Conservation (phyloP, 2,113 vertebrate genomes). For the Chamaea fasciata region DNA sequence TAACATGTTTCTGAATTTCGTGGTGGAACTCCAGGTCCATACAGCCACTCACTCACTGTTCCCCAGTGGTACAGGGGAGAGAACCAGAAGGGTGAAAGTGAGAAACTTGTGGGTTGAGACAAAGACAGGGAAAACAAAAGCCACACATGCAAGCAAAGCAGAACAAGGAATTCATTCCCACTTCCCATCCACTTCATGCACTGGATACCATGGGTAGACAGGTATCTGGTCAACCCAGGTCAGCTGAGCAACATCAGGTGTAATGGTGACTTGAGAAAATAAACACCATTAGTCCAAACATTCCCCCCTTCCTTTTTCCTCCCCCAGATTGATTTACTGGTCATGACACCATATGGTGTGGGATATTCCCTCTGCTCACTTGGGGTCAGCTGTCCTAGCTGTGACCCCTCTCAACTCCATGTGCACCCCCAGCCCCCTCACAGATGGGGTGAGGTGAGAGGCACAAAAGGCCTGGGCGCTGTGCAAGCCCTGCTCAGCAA, state of each 20-base stretch:
- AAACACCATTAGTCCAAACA: not conserved
- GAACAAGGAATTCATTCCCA: not conserved
- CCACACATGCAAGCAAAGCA: not conserved
- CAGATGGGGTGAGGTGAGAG: not conserved
- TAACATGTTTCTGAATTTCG: not conserved
- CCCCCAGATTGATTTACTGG: not conserved
- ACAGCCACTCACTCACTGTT: not conserved
- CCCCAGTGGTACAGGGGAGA: rapidly evolving
- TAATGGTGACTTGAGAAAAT: not conserved
- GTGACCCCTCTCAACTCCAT: not conserved
- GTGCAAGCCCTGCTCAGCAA: not conserved
- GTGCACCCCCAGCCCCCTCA: not conserved
- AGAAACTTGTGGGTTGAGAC: not conserved
- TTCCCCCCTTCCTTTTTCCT: not conserved
- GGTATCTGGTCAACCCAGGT: not conserved
- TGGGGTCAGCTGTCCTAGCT: not conserved
- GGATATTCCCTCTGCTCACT: not conserved
- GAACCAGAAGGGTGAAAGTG: not conserved
- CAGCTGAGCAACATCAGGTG: rapidly evolving
- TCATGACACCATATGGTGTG: not conserved
- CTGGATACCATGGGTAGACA: not conserved
- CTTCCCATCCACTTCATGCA: not conserved
- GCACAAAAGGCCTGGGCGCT: not conserved
- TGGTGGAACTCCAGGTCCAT: not conserved
- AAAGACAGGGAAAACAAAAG: not conserved